Conservation (phyloP, 1,140 invertebrate species). For the Bombyx mori region ASM3026992v2 NC_085118.1:17166501-17167000, state of each 20-base stretch:
- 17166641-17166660: not conserved
- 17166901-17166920: not conserved
- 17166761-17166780: slow-evolving; percentile 45
- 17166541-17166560: slow-evolving; percentile 34
- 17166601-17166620: slow-evolving; percentile 38
- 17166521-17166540: slow-evolving; percentile 15
- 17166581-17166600: slow-evolving; percentile 27
- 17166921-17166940: not conserved
- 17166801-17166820: slow-evolving; percentile 17
- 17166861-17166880: slow-evolving; percentile 11
- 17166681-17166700: slow-evolving; percentile 3
- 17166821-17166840: slow-evolving; percentile 3
- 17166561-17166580: slow-evolving; percentile 23
- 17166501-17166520: slow-evolving; percentile 3
- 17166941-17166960: slow-evolving; percentile 65
- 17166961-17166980: slow-evolving; percentile 76
- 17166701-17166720: slow-evolving; percentile 58
- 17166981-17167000: slow-evolving; percentile 73
- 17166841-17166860: slow-evolving; percentile 8
- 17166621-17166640: slow-evolving; percentile 7
- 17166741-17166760: slow-evolving; percentile 38
- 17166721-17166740: slow-evolving; percentile 43
- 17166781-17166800: slow-evolving; percentile 28
- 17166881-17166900: slow-evolving; percentile 8
- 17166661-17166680: slow-evolving; percentile 2